phyloP scores from a whole-genome alignment of 2,113 vertebrate species.

The Lampris incognitus region DNA sequence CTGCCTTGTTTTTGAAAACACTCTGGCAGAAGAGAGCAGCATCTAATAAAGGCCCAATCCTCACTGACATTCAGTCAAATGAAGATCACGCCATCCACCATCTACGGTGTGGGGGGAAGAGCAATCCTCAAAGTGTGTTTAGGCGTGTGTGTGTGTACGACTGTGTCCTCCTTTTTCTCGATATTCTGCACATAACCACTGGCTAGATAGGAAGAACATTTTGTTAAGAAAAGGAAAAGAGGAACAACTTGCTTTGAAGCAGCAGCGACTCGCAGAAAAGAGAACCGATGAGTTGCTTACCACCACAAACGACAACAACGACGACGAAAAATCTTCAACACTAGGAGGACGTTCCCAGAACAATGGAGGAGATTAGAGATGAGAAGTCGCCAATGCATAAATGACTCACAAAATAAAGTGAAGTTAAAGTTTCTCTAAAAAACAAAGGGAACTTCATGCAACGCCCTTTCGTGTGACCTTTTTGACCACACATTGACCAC shows the following conservation, averaged over 20 bases:
- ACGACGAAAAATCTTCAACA: background rate
- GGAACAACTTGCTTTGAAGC: background rate
- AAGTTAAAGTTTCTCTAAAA: no score
- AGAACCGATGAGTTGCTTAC: background rate
- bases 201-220: no score
- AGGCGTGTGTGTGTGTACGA: background rate
- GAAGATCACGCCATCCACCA: background rate
- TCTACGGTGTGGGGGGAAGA: background rate
- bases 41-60: slow-evolving; percentile 34
- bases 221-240: background rate
- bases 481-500: no score
- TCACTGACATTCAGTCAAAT: slow-evolving; percentile 31
- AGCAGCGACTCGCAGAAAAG: background rate
- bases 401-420: no score
- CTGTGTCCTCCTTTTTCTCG: background rate
- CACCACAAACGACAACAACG: background rate
- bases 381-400: background rate
- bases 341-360: background rate
- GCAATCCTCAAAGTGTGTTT: background rate
- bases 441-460: no score
- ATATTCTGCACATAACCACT: no score
- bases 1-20: slow-evolving; percentile 64
- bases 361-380: background rate
- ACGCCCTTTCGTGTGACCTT: no score
- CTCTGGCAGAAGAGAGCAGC: slow-evolving; percentile 18